phyloP scores from a whole-genome alignment of 2,113 vertebrate species.

The Ammospiza nelsoni region DNA sequence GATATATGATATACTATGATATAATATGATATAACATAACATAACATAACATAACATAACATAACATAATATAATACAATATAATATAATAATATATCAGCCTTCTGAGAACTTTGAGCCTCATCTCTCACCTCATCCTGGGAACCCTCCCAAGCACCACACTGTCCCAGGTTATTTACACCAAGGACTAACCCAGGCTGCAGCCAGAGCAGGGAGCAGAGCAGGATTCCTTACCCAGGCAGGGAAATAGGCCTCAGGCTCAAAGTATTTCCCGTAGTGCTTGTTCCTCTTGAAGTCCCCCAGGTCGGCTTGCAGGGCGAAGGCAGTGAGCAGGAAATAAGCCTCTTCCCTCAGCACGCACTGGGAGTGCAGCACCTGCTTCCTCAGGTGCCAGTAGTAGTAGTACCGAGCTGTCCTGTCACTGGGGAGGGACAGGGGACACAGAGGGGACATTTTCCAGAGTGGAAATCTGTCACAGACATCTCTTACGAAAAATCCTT shows the following conservation, averaged over 20 bases:
- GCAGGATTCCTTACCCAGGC: slow-evolving; percentile 79
- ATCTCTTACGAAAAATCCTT: no score
- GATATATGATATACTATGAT: no score
- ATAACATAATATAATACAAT: no score
- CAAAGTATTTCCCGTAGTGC: slow-evolving; percentile 96
- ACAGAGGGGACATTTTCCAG: not conserved
- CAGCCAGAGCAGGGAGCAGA: not conserved
- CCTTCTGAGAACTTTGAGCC: no score
- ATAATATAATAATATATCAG: no score
- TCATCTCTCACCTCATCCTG: no score
- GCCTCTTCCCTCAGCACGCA: slow-evolving; percentile 93
- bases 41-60: no score
- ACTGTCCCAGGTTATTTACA: not conserved
- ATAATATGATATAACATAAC: no score
- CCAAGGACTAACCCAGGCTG: not conserved
- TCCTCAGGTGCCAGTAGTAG: slow-evolving; percentile 98
- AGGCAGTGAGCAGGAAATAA: slow-evolving; percentile 96
- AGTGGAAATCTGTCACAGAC: no score
- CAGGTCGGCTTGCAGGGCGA: slow-evolving; percentile 95
- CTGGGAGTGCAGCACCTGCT: slow-evolving; percentile 94
- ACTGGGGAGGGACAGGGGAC: slow-evolving; percentile 60
- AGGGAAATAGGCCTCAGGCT: slow-evolving; percentile 95
- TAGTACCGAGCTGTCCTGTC: slow-evolving; percentile 93
- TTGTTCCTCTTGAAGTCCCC: slow-evolving; percentile 97
- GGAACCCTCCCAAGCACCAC: no score